A percentile compares a stretch with the other conserved stretches of the same genome.
These are phyloP conservation scores for Tenthredo distinguenda DNA, from an alignment of 2,888 invertebrate genomes.

Conservation along the genomic window DNA sequence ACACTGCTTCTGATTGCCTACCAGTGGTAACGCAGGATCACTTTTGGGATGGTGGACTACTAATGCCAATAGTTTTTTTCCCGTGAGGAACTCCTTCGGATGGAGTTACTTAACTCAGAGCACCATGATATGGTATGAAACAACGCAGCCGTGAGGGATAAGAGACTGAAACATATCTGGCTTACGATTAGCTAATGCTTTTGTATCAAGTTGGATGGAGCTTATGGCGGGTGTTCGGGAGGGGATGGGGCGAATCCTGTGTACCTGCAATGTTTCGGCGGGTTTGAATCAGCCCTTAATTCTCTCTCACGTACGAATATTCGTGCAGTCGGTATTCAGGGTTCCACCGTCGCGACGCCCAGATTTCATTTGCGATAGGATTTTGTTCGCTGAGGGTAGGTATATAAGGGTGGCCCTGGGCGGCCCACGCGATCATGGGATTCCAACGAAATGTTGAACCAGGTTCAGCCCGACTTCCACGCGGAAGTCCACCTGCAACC, in stretches of 20 bases:
- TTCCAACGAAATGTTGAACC: slow-evolving; percentile 14
- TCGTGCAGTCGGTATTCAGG: background rate
- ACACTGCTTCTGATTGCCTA: too few relatives aligned
- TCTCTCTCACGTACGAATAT: slow-evolving; percentile 30
- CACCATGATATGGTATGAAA: background rate
- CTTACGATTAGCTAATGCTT: background rate
- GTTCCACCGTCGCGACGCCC: background rate
- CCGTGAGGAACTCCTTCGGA: background rate
- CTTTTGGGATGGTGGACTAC: too few relatives aligned
- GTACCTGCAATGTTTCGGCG: background rate
- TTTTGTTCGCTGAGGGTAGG: background rate
- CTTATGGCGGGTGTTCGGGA: background rate
- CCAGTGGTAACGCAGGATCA: too few relatives aligned
- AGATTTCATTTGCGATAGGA: slow-evolving; percentile 51
- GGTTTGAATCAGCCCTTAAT: slow-evolving; percentile 16
- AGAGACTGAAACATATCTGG: background rate
- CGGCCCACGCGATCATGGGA: slow-evolving; percentile 36
- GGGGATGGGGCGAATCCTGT: background rate
- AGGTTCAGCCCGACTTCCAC: slow-evolving; percentile 18
- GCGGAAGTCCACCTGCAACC: slow-evolving; percentile 10
- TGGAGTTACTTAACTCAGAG: background rate
- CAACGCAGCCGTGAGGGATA: background rate
- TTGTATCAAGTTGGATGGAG: background rate
- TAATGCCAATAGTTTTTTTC: too few relatives aligned
- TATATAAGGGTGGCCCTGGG: background rate